Evolutionary conservation across 2,888 invertebrate genomes (phyloP).

Genomic region (Hymenopus coronatus): DNA sequence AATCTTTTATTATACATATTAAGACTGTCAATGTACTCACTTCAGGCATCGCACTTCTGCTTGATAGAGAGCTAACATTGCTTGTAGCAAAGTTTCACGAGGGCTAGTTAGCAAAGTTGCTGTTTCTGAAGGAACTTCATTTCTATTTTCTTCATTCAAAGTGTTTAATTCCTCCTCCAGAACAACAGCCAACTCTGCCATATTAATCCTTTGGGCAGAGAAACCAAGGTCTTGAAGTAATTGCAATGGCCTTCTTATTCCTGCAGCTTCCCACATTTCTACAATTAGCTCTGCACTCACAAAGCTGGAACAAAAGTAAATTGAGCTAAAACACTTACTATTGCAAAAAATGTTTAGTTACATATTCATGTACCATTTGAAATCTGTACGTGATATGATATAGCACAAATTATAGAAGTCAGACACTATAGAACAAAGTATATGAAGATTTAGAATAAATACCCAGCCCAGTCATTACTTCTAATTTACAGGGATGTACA

Average conservation of each 20-base stretch:
- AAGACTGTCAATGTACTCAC: background rate
- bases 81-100: slow-evolving; percentile 56
- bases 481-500: too few relatives aligned
- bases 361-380: too few relatives aligned
- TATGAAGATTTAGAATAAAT: too few relatives aligned
- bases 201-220: slow-evolving; percentile 56
- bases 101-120: slow-evolving; percentile 39
- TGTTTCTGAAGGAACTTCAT: slow-evolving; percentile 45
- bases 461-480: too few relatives aligned
- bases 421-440: too few relatives aligned
- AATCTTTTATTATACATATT: too few relatives aligned
- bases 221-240: slow-evolving; percentile 69
- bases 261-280: slow-evolving; percentile 71
- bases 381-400: too few relatives aligned
- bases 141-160: slow-evolving; percentile 4
- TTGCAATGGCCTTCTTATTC: slow-evolving; percentile 60
- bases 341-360: too few relatives aligned
- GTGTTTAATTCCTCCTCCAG: slow-evolving; percentile 65
- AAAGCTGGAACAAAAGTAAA: slow-evolving; percentile 3
- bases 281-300: slow-evolving; percentile 53
- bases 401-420: too few relatives aligned
- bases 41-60: slow-evolving; percentile 61
- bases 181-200: slow-evolving; percentile 62
- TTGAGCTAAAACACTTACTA: background rate
- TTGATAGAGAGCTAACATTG: slow-evolving; percentile 64